These are phyloP conservation scores for Cataglyphis albicans DNA, from an alignment of 2,888 invertebrate genomes.

Conservation along the genomic window DNA sequence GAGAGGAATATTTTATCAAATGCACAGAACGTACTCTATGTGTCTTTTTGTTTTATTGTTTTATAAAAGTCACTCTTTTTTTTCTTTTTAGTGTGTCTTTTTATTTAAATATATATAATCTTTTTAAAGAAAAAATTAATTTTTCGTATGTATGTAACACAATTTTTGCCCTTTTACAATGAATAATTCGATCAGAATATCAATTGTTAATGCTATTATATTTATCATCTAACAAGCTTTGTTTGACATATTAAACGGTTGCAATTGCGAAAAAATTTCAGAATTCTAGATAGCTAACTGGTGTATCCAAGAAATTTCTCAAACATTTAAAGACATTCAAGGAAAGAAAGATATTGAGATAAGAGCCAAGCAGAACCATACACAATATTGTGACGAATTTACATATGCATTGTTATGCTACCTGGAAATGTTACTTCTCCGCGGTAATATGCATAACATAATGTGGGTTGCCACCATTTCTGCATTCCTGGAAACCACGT, in stretches of 20 bases:
- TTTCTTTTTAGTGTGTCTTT: not conserved
- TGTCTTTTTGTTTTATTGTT: not conserved
- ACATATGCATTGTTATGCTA: constrained; percentile 58
- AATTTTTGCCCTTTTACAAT: not conserved
- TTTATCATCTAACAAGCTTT: not conserved
- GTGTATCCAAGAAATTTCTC: not conserved
- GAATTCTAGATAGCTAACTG: not conserved
- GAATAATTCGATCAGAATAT: not conserved
- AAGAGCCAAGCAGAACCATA: not conserved
- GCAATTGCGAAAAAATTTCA: not conserved
- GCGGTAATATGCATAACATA: constrained; percentile 52
- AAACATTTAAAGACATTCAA: not conserved
- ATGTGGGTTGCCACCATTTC: constrained; percentile 46
- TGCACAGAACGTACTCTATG: not conserved
- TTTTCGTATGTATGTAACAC: not conserved
- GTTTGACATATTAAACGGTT: not conserved
- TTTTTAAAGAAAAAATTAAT: not conserved
- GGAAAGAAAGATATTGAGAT: not conserved
- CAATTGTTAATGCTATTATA: not conserved
- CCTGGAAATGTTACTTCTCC: constrained; percentile 56
- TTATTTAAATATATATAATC: not conserved
- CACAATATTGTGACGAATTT: not conserved
- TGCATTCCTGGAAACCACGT: constrained; percentile 60
- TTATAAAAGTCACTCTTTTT: not conserved
- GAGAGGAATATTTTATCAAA: not conserved